Conservation (phyloP, 1,140 invertebrate genomes). For the Elymnias hypermnestra region DNA sequence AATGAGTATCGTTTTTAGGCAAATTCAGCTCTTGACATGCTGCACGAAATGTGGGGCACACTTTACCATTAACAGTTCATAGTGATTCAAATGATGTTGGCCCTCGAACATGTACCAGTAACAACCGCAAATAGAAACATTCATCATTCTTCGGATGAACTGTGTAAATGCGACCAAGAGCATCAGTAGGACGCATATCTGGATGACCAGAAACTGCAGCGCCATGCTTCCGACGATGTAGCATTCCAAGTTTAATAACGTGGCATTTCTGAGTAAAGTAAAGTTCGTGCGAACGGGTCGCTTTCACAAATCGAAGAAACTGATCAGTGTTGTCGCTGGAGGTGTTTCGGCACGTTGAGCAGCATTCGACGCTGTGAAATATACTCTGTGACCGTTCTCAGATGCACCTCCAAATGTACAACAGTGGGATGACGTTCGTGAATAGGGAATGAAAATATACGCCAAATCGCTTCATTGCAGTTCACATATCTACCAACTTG, state of each 20-base stretch:
- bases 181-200: constrained; percentile 41
- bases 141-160: constrained; percentile 62
- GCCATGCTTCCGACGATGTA: constrained; percentile 47
- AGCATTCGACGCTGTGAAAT: too few species aligned
- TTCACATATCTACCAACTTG: constrained; percentile 60
- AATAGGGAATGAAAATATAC: constrained; percentile 11
- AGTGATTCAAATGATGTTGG: too few species aligned
- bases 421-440: too few species aligned
- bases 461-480: constrained; percentile 53
- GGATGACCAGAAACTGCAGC: constrained; percentile 31
- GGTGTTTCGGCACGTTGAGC: constrained; percentile 37
- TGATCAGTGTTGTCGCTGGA: constrained; percentile 46
- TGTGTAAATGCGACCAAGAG: constrained; percentile 54
- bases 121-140: constrained; percentile 67
- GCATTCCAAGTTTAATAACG: constrained; percentile 57
- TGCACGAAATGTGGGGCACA: too few species aligned
- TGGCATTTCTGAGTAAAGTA: constrained; percentile 63
- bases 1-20: too few species aligned
- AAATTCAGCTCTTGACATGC: too few species aligned
- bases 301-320: constrained; percentile 54
- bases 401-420: constrained; percentile 63
- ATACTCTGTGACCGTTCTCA: constrained; percentile 62
- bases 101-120: constrained; percentile 67
- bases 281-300: constrained; percentile 54
- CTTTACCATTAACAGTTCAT: too few species aligned